Conservation (phyloP, 2,888 invertebrate genomes). For the Caenorhabditis auriculariae region DNA sequence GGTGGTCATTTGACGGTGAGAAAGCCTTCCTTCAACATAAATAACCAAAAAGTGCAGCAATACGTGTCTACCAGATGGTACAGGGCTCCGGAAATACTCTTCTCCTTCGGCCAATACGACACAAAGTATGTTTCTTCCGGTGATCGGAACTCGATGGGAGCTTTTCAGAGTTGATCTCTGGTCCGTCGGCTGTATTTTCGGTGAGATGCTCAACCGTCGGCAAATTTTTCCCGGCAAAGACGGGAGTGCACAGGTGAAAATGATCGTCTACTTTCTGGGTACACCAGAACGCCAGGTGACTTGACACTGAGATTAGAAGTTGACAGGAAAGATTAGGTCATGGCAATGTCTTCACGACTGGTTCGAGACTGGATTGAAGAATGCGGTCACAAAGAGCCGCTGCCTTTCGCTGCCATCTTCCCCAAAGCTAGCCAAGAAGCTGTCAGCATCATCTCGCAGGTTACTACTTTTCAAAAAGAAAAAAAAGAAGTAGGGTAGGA, state of each 20-base stretch:
- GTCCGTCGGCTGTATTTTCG: constrained; percentile 68
- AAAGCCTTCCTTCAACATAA: background rate
- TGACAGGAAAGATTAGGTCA: constrained; percentile 28
- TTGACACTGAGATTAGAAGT: background rate
- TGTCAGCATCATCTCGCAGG: constrained; percentile 33
- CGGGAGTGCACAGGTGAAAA: constrained; percentile 58
- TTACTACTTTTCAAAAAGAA: background rate
- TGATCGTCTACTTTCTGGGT: constrained; percentile 66
- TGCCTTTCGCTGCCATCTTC: constrained; percentile 64
- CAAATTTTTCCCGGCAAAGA: constrained; percentile 66
- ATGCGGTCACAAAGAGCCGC: constrained; percentile 52
- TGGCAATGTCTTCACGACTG: constrained; percentile 63
- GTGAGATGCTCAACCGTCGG: constrained; percentile 67
- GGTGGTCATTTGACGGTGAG: constrained; percentile 47
- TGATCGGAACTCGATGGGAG: background rate
- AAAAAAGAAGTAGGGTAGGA: background rate
- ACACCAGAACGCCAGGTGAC: constrained; percentile 63
- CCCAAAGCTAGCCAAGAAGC: constrained; percentile 65
- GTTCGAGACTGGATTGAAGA: constrained; percentile 63
- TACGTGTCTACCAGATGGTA: constrained; percentile 66
- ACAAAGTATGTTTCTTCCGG: constrained; percentile 55
- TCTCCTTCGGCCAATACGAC: constrained; percentile 65
- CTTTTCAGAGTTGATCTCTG: constrained; percentile 66
- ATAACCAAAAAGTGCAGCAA: constrained; percentile 50
- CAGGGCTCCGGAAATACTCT: constrained; percentile 67